Evolutionary conservation across 2,888 invertebrate species (phyloP), one percentile per base, ranked within the genome.

Genomic region (Neocrepidodera transversa): DNA sequence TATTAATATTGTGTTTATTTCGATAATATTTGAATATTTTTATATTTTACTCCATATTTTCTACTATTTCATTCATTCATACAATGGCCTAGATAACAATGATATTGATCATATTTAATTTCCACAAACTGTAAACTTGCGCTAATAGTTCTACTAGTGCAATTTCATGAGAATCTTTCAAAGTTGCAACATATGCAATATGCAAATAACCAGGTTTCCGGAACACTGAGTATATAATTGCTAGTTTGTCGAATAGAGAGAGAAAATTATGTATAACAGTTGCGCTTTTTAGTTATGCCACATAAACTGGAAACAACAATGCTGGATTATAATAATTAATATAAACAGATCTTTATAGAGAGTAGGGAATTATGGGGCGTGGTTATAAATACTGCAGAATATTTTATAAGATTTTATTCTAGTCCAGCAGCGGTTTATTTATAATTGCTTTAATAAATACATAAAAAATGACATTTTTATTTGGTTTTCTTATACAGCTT

Each of bases 111-210:
- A 53, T 53, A 53, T 20, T 43, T 42, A 17, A 32, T 43, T 43
- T 32, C 43, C 53, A 53, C 43, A 53, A 53, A 53, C 43, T 43
- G 49, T 49, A 49, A 49, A 49, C 35, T 52, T 42, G 28, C 53
- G 43, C 53, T 28, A 53, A 43, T 43, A 53, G 13, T 20, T 43
- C 7, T 5, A 10, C 30, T 35, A 26, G 42, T 35, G 43, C 30
- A 53, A 52, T 58, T 58, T 58, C 52, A 52, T 58, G 58, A 52
- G 58, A 58, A 58, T 52, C 52, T 58, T 58, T 47, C 52, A 50
- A 58, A 58, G 52, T 38, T 32, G 58, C 52, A 51, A 58, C 58
- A 58, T 58, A 42, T 52, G 58, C 58, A 43, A 58, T 53, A 53
- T 53, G 43, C 32, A 53, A 53, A 53, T 36, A 58, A 40, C 28